Percentiles rank a stretch among this genome's conserved stretches.
Conservation (phyloP, 2,113 vertebrate genomes). For the Colius striatus region DNA sequence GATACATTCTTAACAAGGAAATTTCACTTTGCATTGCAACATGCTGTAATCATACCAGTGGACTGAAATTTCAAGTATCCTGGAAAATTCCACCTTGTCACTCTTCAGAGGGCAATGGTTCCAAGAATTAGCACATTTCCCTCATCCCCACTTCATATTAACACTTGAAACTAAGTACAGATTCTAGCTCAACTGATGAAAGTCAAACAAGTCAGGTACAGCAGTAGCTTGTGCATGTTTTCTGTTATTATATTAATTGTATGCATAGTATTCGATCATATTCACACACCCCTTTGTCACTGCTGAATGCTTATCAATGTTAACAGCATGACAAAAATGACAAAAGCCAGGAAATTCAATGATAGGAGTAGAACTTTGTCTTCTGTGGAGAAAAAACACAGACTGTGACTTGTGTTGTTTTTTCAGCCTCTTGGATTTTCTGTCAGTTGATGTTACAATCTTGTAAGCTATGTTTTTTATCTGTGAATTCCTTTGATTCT, state of each 20-base stretch:
- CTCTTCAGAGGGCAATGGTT: conserved; percentile 69
- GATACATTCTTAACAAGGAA: conserved; percentile 77
- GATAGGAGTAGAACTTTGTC: background rate
- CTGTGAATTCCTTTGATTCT: background rate
- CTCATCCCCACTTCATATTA: conserved; percentile 57
- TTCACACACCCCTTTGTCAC: background rate
- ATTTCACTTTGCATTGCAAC: conserved; percentile 60
- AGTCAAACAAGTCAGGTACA: conserved; percentile 68
- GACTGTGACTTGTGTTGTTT: background rate
- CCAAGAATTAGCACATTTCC: conserved; percentile 61
- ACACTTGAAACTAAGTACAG: conserved; percentile 51
- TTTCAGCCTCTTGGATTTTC: background rate
- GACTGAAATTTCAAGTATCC: conserved; percentile 72
- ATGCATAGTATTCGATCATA: conserved; percentile 46
- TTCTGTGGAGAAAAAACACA: background rate
- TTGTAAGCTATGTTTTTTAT: background rate
- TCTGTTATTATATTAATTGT: conserved; percentile 69
- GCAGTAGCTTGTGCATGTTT: conserved; percentile 3
- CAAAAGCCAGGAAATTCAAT: conserved; percentile 16
- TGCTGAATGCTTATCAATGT: conserved; percentile 42
- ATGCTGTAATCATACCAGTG: conserved; percentile 23
- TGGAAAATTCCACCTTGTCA: conserved; percentile 76
- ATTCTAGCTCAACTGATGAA: conserved; percentile 50
- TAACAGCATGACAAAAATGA: conserved; percentile 39
- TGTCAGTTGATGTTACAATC: background rate